Evolutionary conservation across 35 echinoderm and acorn worm genomes (phyloP).

Genomic region (Ophioderma brevispina): DNA sequence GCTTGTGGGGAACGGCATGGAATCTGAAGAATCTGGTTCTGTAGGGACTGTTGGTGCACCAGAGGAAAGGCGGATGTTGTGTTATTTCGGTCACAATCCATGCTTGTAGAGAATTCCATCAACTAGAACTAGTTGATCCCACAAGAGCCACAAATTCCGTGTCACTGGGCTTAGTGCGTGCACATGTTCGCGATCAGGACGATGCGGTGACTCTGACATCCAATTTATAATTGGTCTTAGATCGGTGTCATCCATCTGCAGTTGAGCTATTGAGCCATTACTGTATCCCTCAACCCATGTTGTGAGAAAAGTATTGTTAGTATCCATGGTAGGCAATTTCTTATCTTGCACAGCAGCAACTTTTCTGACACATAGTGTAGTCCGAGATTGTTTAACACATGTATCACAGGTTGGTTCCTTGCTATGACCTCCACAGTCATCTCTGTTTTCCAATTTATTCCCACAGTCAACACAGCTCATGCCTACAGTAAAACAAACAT

Average conservation of each 20-base stretch:
- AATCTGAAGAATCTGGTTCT: background rate
- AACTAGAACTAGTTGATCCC: background rate
- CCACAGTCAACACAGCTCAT: no score
- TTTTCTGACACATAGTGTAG: no score
- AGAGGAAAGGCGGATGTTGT: background rate
- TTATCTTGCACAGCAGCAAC: no score
- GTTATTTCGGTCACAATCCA: background rate
- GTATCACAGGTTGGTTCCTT: no score
- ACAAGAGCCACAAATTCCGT: background rate
- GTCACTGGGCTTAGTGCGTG: background rate
- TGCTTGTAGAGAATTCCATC: background rate
- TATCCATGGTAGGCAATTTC: no score
- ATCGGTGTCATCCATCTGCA: background rate
- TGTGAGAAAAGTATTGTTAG: no score
- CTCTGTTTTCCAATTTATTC: no score
- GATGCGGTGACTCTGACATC: background rate
- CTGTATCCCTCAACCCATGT: background rate
- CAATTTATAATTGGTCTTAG: background rate
- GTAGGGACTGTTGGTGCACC: background rate
- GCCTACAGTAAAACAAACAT: no score
- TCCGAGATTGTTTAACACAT: no score
- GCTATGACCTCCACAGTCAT: no score
- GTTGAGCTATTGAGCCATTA: background rate
- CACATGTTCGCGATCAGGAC: background rate
- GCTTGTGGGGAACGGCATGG: slow-evolving; percentile 5